Evolutionary conservation across 2,888 invertebrate species (phyloP), one percentile per base, ranked within the genome.

Genomic region (Ischnus inquisitorius): DNA sequence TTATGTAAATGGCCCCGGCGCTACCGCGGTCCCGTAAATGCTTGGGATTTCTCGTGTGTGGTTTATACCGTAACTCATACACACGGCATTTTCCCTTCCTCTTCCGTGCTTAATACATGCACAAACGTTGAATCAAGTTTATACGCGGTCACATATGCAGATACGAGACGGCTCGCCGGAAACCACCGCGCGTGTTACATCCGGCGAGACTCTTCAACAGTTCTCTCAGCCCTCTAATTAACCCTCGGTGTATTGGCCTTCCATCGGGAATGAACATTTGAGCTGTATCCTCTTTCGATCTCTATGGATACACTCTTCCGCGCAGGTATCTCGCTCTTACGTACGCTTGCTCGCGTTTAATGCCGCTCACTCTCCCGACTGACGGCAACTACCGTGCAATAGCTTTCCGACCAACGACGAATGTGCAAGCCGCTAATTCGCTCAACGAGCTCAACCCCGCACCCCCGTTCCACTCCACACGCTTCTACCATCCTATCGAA

Each of bases 181-280:
- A 57, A 57, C 43, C 46, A 46, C 46, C 54, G 22, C 57, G 34
- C 39, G 51, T 39, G 51, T 80, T 72, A 71, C 64, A 76, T 64
- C 54, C 34, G 39, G 69, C 28, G 64, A 19, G 69, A 19, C 75
- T 71, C 87, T 88, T 84, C 82, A 89, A 87, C 84, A 67, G 76
- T 62, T 82, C 82, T 82, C 85, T 87, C 86, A 87, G 83, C 87
- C 64, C 84, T 87, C 88, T 89, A 89, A 90, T 90, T 90, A 90
- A 88, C 86, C 86, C 81, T 84, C 28, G 60, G 86, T 54, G 87
- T 90, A 87, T 89, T 87, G 88, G 88, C 84, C 84, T 79, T 68
- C 34, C 22, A 48, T 16, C 5, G 39, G 54, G 46, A 43, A 68
- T 39, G 74, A 72, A 19, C 39, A 19, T 19, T 34, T n/a, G 54